Base-by-base conservation (phyloP, 2,113 vertebrate species). In the Spea bombifrons region DNA sequence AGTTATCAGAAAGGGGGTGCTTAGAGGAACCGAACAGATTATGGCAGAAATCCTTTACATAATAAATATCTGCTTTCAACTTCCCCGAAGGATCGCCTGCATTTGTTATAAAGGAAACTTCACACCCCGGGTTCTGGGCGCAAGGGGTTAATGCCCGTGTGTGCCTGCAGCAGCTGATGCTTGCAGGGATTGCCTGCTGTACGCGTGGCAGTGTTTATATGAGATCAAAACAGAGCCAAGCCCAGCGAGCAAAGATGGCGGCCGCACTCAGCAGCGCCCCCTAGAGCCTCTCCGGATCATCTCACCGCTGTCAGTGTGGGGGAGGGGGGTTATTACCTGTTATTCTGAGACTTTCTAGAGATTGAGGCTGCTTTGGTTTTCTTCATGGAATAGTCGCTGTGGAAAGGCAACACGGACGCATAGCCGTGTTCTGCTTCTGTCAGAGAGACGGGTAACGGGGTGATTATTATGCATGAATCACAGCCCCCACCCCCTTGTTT, bases 361-460 rank as follows among this genome's bases (percentile, higher is more conserved):
- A 96, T 91, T 86, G 93, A 83, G 81, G 93, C 91, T 66, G 93
- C 85, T 95, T 97, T 98, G 90, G 93, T 94, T 94, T 96, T 99
- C 93, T 98, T 97, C 90, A 94, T 87, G 91, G 94, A 90, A 86
- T 94, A 96, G 92, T 97, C 95, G 84, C 90, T 94, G 86, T 93
- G 94, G 92, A 93, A 98, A 71, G 96, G 97, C 90, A 98, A 92
- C 88, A 96, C 94, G 81, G 97, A 97, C 71, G 97, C 97, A 88
- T 99, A 99, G 85, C 97, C 96, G 87, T 99, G 97, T 86, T 99
- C 97, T 89, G 97, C 96, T 90, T 97, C 97, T 98, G 88, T n/a
- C 52, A 73, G 15, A 80, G 64, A 73, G 43, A 73, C 9, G 53
- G 46, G 15, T 15, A 30, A 4, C 10, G 17, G 44, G 10, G 8